phyloP scores from a whole-genome alignment of 92 coral and sea anemone genomes.

The Galaxea fascicularis region DNA sequence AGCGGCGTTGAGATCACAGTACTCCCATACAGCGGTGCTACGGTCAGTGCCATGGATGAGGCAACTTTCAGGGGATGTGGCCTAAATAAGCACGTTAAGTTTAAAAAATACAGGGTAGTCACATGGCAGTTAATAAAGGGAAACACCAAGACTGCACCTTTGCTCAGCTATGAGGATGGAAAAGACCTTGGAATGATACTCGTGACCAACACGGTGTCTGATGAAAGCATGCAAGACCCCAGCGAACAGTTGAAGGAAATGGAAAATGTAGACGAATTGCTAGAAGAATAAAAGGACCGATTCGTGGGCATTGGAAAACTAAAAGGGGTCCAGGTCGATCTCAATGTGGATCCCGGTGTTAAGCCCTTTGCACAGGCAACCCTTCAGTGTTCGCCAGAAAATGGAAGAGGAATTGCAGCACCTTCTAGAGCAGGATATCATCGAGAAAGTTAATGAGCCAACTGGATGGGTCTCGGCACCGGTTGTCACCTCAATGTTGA shows the following conservation, averaged over 20 bases:
- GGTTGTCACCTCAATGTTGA: slow-evolving; percentile 28
- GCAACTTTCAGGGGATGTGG: neutral
- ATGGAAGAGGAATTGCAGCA: slow-evolving; percentile 27
- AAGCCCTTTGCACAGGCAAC: slow-evolving; percentile 14
- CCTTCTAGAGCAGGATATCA: slow-evolving; percentile 30
- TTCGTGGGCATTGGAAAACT: slow-evolving; percentile 25
- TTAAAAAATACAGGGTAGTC: slow-evolving; percentile 7
- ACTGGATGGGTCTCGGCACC: slow-evolving; percentile 4
- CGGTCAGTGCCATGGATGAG: slow-evolving; percentile 14
- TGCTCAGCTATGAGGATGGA: slow-evolving; percentile 20
- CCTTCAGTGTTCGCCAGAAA: slow-evolving; percentile 26
- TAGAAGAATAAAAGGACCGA: slow-evolving; percentile 19
- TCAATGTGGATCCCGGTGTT: slow-evolving; percentile 4
- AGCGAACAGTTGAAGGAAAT: neutral
- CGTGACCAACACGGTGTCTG: neutral
- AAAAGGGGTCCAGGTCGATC: neutral
- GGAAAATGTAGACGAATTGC: neutral
- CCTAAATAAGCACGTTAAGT: neutral
- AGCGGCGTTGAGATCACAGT: neutral
- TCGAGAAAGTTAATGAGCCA: slow-evolving; percentile 24
- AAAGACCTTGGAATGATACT: too few relatives aligned
- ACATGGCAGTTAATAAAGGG: slow-evolving; percentile 18
- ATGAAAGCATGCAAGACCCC: neutral
- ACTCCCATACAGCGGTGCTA: slow-evolving; percentile 19
- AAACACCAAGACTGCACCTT: neutral